Evolutionary conservation across 2,113 vertebrate genomes (phyloP), one percentile per base, ranked within the genome.

Genomic region (Trinectes maculatus): DNA sequence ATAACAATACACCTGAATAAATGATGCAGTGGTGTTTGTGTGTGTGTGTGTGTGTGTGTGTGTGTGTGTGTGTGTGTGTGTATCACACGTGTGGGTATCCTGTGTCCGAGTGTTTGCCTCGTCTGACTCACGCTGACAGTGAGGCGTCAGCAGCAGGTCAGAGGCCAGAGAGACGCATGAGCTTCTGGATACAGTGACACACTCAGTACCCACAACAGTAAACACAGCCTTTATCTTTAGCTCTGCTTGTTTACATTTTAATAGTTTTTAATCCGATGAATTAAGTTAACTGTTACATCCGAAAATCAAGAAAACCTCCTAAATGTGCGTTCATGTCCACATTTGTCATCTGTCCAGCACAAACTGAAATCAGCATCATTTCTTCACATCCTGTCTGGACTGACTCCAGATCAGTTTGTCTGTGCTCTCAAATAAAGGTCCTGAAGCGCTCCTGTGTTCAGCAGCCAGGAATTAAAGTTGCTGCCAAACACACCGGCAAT

Each of bases 371-470:
- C 26, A 33, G 13, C 25, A 3, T 8, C 8, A 1, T 9, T n/a
- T 3, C 18, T 15, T 13, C 24, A 8, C 24, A 10, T 44, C 31
- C 26, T 28, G 0, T 43, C 64, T 69, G 73, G 73, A 63, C 73
- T 19, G 58, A 57, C 58, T 77, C 74, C 74, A 70, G 65, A 64
- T 15, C 59, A 65, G 51, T 63, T 63, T 63, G 64, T 76, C 42
- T 43, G 65, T 64, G 48, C 67, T 47, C 63, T 55, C 63, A 60
- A n/a, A n/a, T 53, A 37, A 29, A 39, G 47, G 37, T 74, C 47
- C 46, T 39, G 31, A 43, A 56, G 39, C 63, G 49, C 47, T 12
- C 52, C 71, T 18, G 24, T 46, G 63, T 6, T 55, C 21, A 16
- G 42, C 58, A 34, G 49, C 51, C 36, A 53, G 47, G 43, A 22